phyloP scores from a whole-genome alignment of 2,113 vertebrate species.

The Struthio camelus region DNA sequence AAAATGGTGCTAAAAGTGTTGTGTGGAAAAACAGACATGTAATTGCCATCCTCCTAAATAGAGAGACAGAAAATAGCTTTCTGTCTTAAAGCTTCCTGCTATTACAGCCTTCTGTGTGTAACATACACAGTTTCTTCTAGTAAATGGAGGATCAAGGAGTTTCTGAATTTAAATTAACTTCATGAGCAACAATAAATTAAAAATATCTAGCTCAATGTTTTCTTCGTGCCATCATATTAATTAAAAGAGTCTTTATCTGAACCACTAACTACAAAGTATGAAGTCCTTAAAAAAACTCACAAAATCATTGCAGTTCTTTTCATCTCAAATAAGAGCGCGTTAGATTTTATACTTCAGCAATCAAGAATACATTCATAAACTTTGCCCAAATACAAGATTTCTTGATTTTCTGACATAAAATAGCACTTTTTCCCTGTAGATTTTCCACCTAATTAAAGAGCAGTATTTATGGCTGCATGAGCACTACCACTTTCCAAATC shows the following conservation, averaged over 20 bases:
- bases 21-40: neutral
- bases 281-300: neutral
- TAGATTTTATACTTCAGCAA: neutral
- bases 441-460: neutral
- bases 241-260: neutral
- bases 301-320: neutral
- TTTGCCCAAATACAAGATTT: neutral
- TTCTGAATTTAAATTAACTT: constrained; percentile 19
- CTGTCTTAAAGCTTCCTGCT: neutral
- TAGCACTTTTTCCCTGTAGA: neutral
- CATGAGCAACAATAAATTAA: neutral
- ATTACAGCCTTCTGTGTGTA: neutral
- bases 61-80: neutral
- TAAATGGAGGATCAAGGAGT: neutral
- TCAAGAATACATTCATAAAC: neutral
- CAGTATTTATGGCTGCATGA: neutral
- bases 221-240: neutral
- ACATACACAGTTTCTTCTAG: neutral
- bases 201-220: neutral
- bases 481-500: neutral
- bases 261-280: neutral
- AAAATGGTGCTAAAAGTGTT: neutral
- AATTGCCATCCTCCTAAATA: neutral
- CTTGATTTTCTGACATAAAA: neutral
- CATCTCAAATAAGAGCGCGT: neutral